Conservation (phyloP, 2,888 invertebrate species). For the Cetonia aurata region DNA sequence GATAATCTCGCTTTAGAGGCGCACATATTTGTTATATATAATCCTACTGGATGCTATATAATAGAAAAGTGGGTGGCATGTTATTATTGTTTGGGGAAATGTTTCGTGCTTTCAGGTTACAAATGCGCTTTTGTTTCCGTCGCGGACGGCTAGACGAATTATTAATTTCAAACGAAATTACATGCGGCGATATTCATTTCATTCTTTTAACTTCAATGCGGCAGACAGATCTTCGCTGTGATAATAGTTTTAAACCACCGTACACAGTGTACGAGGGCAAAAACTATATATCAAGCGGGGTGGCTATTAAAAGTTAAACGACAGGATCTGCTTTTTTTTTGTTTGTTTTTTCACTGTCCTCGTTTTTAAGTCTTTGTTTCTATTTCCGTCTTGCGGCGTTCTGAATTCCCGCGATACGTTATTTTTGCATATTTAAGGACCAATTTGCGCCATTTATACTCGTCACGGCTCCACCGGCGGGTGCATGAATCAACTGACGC, state of each 20-base stretch:
- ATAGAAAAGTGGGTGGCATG: no score
- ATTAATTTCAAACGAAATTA: slow-evolving; percentile 55
- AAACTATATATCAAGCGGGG: slow-evolving; percentile 57
- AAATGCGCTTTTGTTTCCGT: slow-evolving; percentile 53
- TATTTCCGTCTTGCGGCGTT: slow-evolving; percentile 44
- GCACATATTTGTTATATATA: no score
- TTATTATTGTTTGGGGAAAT: slow-evolving; percentile 30
- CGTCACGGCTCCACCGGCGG: no score
- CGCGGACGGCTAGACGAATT: slow-evolving; percentile 49
- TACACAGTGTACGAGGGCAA: slow-evolving; percentile 53
- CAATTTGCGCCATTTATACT: background rate
- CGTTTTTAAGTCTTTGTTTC: slow-evolving; percentile 34
- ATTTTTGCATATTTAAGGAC: slow-evolving; percentile 46
- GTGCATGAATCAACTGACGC: no score
- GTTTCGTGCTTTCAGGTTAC: slow-evolving; percentile 51
- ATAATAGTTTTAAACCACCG: slow-evolving; percentile 50
- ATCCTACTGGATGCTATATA: no score
- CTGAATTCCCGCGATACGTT: slow-evolving; percentile 43
- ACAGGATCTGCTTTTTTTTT: slow-evolving; percentile 10
- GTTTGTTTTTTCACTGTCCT: slow-evolving; percentile 10
- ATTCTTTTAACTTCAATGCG: slow-evolving; percentile 50
- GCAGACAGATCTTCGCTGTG: slow-evolving; percentile 52
- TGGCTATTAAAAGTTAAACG: slow-evolving; percentile 57
- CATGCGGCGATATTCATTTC: slow-evolving; percentile 50
- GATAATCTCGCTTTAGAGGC: no score